These are phyloP conservation scores for Cyclina sinensis DNA, from an alignment of 1,140 invertebrate species.

Conservation along the genomic window DNA sequence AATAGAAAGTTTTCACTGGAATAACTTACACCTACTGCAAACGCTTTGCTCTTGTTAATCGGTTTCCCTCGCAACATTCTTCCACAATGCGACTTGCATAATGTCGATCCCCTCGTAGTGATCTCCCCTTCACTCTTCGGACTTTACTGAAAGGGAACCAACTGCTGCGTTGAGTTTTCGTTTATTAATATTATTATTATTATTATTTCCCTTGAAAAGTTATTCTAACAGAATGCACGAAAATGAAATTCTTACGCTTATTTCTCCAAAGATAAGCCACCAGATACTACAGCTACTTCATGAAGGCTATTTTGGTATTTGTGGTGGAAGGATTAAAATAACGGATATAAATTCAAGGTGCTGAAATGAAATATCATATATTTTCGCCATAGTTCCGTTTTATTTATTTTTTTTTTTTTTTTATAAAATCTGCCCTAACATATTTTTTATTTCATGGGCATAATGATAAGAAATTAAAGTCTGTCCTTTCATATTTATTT, in stretches of 20 bases:
- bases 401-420: too few species aligned
- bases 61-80: neutral
- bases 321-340: slow-evolving; percentile 72
- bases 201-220: too few species aligned
- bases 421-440: too few species aligned
- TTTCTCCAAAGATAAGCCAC: slow-evolving; percentile 75
- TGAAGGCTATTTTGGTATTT: slow-evolving; percentile 77
- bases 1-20: too few species aligned
- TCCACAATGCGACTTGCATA: too few species aligned
- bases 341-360: slow-evolving; percentile 76
- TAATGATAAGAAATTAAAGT: too few species aligned
- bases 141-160: neutral
- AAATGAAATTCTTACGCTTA: slow-evolving; percentile 48
- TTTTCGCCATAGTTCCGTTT: slow-evolving; percentile 24
- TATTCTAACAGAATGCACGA: slow-evolving; percentile 54
- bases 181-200: too few species aligned
- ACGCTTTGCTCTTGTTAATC: neutral
- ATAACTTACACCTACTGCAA: neutral
- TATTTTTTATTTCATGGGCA: too few species aligned
- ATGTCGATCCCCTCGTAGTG: too few species aligned
- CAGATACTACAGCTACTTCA: slow-evolving; percentile 73
- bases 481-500: too few species aligned
- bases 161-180: too few species aligned
- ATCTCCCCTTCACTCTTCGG: too few species aligned
- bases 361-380: slow-evolving; percentile 29